These are phyloP conservation scores for Catocala sponsa DNA, from an alignment of 2,888 invertebrate genomes.

Conservation along the genomic window DNA sequence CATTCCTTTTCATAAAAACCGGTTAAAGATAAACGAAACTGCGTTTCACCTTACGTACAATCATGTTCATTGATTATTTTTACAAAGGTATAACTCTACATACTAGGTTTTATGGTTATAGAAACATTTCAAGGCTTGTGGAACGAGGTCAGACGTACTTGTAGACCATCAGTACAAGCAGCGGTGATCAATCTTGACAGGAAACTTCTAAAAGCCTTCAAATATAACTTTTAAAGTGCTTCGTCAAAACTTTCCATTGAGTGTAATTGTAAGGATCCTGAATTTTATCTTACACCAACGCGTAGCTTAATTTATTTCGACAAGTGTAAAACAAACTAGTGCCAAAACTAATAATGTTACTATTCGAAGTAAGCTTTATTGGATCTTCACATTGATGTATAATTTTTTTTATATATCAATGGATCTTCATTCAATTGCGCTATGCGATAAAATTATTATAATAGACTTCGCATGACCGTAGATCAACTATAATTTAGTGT, in stretches of 20 bases:
- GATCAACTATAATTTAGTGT: not conserved
- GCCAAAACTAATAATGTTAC: no score
- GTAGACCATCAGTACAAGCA: slow-evolving; percentile 51
- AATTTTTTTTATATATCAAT: no score
- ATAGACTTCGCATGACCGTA: not conserved
- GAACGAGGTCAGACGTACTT: slow-evolving; percentile 54
- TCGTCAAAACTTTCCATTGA: slow-evolving; percentile 19
- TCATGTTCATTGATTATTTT: slow-evolving; percentile 1
- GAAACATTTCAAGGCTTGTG: slow-evolving; percentile 52
- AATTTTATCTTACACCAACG: slow-evolving; percentile 10
- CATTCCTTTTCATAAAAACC: no score
- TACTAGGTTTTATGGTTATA: slow-evolving; percentile 42
- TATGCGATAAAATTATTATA: not conserved
- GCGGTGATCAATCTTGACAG: slow-evolving; percentile 61
- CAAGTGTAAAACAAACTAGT: no score
- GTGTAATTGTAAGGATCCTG: slow-evolving; percentile 23
- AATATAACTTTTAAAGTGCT: slow-evolving; percentile 43
- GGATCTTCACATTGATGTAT: no score
- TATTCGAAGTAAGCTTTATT: no score
- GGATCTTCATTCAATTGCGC: no score
- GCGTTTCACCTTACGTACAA: no score
- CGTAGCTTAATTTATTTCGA: no score
- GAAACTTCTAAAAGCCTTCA: slow-evolving; percentile 55
- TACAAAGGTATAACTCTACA: slow-evolving; percentile 16
- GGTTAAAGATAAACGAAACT: no score